Conservation (phyloP, 2,797 vertebrate species). For the Spinibarbus caldwelli region DNA sequence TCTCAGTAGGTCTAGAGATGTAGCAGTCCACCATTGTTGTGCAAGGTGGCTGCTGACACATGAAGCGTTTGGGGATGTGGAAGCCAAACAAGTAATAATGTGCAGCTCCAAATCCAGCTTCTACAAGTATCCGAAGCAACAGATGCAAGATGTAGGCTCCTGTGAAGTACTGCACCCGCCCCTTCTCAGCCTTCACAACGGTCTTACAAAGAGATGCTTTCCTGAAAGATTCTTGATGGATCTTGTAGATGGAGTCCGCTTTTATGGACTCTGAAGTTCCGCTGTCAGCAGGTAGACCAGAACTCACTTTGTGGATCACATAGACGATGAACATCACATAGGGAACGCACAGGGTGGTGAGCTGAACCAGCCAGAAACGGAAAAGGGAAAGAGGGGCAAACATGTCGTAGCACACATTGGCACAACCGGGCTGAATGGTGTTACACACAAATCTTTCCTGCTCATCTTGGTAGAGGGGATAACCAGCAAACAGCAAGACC, state of each 20-base stretch:
- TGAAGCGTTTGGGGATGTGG: conserved; percentile 83
- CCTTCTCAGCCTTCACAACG: conserved; percentile 36
- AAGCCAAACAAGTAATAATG: conserved; percentile 93
- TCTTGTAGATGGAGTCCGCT: conserved; percentile 34
- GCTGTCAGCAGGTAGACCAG: conserved; percentile 61
- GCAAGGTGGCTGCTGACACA: conserved; percentile 88
- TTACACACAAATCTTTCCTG: conserved; percentile 95
- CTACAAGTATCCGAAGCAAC: conserved; percentile 80
- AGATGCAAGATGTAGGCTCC: conserved; percentile 85
- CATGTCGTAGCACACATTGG: conserved; percentile 91
- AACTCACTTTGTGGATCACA: conserved; percentile 80
- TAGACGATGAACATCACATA: conserved; percentile 82
- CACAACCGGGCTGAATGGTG: conserved; percentile 94
- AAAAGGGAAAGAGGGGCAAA: conserved; percentile 90
- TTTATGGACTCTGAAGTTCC: conserved; percentile 24
- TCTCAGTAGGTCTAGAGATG: conserved; percentile 93
- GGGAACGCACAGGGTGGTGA: conserved; percentile 81
- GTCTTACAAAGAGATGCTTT: conserved; percentile 47
- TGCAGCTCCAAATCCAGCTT: conserved; percentile 82
- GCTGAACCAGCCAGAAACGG: conserved; percentile 92
- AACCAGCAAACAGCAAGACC: conserved; percentile 86
- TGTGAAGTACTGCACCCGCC: conserved; percentile 75
- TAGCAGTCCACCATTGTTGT: conserved; percentile 92
- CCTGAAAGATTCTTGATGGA: conserved; percentile 56
- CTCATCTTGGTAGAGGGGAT: conserved; percentile 92